Percentiles rank a stretch among this genome's conserved stretches.
phyloP scores from a whole-genome alignment of 1,140 invertebrate species.

The Pachyrhynchus sulphureomaculatus region DNA sequence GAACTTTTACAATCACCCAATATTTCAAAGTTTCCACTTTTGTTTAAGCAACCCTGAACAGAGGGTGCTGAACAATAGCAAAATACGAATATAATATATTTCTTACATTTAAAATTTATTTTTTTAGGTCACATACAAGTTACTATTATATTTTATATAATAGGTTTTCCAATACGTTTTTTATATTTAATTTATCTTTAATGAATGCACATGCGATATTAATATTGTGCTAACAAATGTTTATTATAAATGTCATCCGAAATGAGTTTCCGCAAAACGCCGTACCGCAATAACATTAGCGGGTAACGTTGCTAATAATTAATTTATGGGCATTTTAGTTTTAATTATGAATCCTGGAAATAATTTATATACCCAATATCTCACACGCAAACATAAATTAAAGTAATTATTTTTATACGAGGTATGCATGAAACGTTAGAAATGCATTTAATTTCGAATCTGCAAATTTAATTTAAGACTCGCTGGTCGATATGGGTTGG shows the following conservation, averaged over 20 bases:
- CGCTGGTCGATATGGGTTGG: too few relatives aligned
- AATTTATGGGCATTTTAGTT: slow-evolving; percentile 26
- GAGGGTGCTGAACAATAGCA: too few relatives aligned
- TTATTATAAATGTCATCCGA: slow-evolving; percentile 21
- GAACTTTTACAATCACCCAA: too few relatives aligned
- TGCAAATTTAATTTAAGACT: not conserved
- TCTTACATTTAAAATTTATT: too few relatives aligned
- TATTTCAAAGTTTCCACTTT: too few relatives aligned
- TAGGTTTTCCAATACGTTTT: too few relatives aligned
- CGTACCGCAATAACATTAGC: slow-evolving; percentile 23
- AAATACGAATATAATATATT: too few relatives aligned
- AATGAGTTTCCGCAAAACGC: slow-evolving; percentile 18
- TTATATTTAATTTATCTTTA: too few relatives aligned
- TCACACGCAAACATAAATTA: slow-evolving; percentile 25
- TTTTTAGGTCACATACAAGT: too few relatives aligned
- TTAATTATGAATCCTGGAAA: slow-evolving; percentile 25
- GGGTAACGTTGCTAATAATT: slow-evolving; percentile 15
- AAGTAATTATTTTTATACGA: slow-evolving; percentile 17
- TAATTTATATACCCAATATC: slow-evolving; percentile 24
- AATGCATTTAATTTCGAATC: not conserved
- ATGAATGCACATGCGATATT: too few relatives aligned
- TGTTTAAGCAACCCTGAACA: too few relatives aligned
- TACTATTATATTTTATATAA: too few relatives aligned
- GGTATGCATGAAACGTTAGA: not conserved
- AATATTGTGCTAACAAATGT: slow-evolving; percentile 13